Conservation (phyloP, 2,888 invertebrate genomes). For the Conomelus anceps region DNA sequence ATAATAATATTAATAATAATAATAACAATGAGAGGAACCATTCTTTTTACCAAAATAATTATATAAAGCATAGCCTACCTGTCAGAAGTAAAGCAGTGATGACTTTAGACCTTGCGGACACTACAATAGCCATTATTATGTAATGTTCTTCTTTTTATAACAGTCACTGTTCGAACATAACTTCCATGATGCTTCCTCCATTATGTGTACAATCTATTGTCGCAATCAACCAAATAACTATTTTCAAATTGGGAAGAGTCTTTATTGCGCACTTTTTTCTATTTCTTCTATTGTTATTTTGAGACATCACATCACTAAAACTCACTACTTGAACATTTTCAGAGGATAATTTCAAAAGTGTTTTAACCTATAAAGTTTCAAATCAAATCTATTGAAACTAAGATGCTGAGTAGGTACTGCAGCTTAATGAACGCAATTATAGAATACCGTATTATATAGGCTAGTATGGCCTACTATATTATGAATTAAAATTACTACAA, state of each 20-base stretch:
- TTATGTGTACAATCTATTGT: background rate
- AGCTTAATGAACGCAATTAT: too few species aligned
- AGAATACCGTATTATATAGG: too few species aligned
- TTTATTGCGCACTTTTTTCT: too few species aligned
- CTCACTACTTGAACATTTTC: too few species aligned
- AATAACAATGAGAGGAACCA: too few species aligned
- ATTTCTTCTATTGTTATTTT: background rate
- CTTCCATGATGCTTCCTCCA: background rate
- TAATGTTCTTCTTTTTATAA: background rate
- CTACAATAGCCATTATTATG: background rate
- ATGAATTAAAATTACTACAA: too few species aligned
- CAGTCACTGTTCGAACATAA: background rate
- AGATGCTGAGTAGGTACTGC: too few species aligned
- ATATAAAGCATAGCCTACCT: background rate
- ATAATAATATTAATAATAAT: too few species aligned
- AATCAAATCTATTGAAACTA: too few species aligned
- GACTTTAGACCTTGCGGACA: background rate
- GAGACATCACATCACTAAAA: background rate
- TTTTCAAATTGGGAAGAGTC: background rate
- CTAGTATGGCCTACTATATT: too few species aligned
- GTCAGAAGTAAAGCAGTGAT: background rate
- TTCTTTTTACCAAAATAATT: too few species aligned
- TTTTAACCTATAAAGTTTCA: too few species aligned
- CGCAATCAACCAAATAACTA: background rate
- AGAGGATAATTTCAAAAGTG: background rate